Evolutionary conservation across 1,140 invertebrate genomes (phyloP).

Genomic region (Ctenoplectra terminalis): DNA sequence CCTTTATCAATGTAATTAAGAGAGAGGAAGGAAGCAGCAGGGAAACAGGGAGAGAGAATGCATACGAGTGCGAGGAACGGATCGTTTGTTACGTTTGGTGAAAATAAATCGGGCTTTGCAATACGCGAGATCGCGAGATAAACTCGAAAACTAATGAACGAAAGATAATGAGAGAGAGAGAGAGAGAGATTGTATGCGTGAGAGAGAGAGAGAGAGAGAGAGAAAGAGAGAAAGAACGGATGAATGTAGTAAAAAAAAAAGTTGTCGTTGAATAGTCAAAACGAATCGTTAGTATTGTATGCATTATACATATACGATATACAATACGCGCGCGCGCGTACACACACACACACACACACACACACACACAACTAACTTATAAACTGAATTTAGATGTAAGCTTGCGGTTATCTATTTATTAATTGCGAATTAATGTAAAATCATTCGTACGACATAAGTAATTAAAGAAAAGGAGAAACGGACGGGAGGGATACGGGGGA

Average conservation of each 20-base stretch:
- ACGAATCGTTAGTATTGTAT: conserved; percentile 64
- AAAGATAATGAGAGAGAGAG: conserved; percentile 9
- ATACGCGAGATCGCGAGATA: conserved; percentile 48
- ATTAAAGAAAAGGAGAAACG: conserved; percentile 10
- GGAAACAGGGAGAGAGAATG: not conserved
- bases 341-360: not conserved
- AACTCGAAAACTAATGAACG: conserved; percentile 28
- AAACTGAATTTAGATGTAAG: conserved; percentile 73
- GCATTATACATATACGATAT: not conserved
- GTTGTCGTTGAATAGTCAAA: conserved; percentile 63
- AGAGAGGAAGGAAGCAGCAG: not conserved
- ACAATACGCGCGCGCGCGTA: no score
- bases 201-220: not conserved
- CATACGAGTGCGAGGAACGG: not conserved
- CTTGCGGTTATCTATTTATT: conserved; percentile 75
- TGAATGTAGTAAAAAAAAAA: not conserved
- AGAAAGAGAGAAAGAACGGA: no score
- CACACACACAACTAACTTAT: conserved; percentile 52
- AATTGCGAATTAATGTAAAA: conserved; percentile 74
- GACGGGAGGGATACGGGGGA: not conserved
- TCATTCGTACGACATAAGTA: conserved; percentile 61
- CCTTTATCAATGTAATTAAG: not conserved
- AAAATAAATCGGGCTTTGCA: conserved; percentile 55
- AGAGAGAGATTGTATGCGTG: no score
- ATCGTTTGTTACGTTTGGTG: conserved; percentile 24